Base-by-base conservation (phyloP, 1,140 invertebrate genomes). In the Metopolophium dirhodum region DNA sequence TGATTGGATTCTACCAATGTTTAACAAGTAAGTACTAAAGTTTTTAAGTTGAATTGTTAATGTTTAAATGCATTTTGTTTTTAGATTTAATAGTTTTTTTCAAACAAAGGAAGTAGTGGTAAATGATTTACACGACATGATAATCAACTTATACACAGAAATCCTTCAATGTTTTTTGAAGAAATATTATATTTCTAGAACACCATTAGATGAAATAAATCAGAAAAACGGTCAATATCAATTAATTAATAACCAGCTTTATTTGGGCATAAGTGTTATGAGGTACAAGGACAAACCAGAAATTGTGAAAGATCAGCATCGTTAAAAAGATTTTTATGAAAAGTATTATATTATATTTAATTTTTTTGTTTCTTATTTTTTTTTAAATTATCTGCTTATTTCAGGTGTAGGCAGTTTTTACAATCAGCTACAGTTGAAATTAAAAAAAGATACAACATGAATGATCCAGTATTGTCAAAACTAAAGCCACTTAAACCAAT, bases 1-100 rank as follows among this genome's bases (percentile, higher is more conserved):
- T 22, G 86, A 93, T 35, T 93, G 83, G 83, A 88, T 93, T 30
- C 51, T 57, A 26, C 83, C 85, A 18, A 54, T 51, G 89, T 87
- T 88, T 20, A 86, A 86, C n/a, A 86, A 86, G 83, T 86, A 26
- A n/a, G 11, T 77, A 77, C n/a, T n/a, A 35, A 77, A 35, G n/a
- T 18, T 26, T 77, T 35, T 8, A 77, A 35, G n/a, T 7, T 77
- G 26, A 77, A 77, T n/a, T 77, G 11, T n/a, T 77, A 30, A 77
- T 77, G 11, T 6, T 77, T n/a, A 77, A 77, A 18, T 77, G 8
- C 4, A 45, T 37, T 85, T 41, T 22, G 22, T 85, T 85, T 22
- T 22, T 85, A 85, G 35, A 37, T 85, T 85, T 7, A 85, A 85
- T 45, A 37, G 82, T 85, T 37, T 85, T 85, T 85, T 85, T 11